A percentile compares a stretch with the other conserved stretches of the same genome.
Evolutionary conservation across 1,140 invertebrate species (phyloP).

Genomic region (Nylanderia fulva): DNA sequence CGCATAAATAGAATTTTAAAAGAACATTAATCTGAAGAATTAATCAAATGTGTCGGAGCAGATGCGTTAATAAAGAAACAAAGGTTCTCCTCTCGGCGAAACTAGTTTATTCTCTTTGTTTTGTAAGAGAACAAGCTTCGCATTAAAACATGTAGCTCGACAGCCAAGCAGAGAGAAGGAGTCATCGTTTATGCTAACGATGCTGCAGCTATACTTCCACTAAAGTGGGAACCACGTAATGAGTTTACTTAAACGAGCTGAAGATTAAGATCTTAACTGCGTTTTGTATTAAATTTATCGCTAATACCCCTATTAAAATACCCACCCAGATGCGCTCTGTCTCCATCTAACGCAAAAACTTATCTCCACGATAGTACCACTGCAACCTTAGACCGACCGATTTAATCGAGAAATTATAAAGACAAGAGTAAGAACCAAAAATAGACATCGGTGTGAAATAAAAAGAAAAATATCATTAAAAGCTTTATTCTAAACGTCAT

Average conservation of each 20-base stretch:
- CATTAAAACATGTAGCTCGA: slow-evolving; percentile 53
- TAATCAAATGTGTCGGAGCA: slow-evolving; percentile 34
- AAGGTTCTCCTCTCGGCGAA: slow-evolving; percentile 25
- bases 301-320: slow-evolving; percentile 58
- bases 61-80: slow-evolving; percentile 51
- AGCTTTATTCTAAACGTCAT: neutral
- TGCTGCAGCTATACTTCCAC: slow-evolving; percentile 50
- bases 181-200: slow-evolving; percentile 65
- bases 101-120: slow-evolving; percentile 57
- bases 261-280: slow-evolving; percentile 63
- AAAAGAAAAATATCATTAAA: neutral
- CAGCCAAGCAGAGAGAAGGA: slow-evolving; percentile 28
- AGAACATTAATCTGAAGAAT: slow-evolving; percentile 33
- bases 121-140: slow-evolving; percentile 43
- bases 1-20: neutral
- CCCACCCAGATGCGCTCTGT: neutral
- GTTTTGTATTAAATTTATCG: slow-evolving; percentile 62
- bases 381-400: neutral
- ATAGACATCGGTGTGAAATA: neutral
- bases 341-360: neutral
- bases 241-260: slow-evolving; percentile 63
- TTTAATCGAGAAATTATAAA: neutral
- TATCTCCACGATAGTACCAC: neutral
- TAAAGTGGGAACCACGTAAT: slow-evolving; percentile 56
- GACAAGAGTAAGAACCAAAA: neutral